Conservation (phyloP, 92 coral and sea anemone species). For the Siderastrea siderea region DNA sequence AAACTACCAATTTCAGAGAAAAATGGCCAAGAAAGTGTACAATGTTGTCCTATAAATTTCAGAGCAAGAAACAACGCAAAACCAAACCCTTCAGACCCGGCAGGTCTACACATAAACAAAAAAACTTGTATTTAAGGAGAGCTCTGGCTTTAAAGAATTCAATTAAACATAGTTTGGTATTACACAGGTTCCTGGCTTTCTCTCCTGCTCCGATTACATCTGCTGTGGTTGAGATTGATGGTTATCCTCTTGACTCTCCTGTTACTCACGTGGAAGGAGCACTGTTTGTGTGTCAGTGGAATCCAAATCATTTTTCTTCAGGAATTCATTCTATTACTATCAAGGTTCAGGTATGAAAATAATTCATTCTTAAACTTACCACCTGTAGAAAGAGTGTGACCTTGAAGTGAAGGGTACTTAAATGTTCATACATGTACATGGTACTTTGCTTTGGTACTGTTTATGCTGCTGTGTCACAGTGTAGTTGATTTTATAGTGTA, state of each 20-base stretch:
- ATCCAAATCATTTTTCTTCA: conserved; percentile 67
- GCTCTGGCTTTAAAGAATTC: too few relatives aligned
- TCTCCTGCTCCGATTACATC: conserved; percentile 81
- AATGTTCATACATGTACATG: neutral
- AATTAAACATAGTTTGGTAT: neutral
- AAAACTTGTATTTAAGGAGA: too few relatives aligned
- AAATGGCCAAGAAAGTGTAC: too few relatives aligned
- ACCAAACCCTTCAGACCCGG: too few relatives aligned
- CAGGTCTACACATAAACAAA: too few relatives aligned
- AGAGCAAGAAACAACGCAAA: too few relatives aligned
- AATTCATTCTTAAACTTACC: neutral
- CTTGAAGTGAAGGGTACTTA: too few relatives aligned
- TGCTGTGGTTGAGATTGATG: conserved; percentile 79
- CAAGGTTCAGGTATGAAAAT: conserved; percentile 67
- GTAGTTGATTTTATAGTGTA: too few relatives aligned
- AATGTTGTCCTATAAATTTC: too few relatives aligned
- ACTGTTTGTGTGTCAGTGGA: conserved; percentile 86
- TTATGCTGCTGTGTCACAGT: neutral
- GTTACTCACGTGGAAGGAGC: conserved; percentile 87
- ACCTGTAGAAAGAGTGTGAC: too few relatives aligned
- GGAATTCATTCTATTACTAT: conserved; percentile 91
- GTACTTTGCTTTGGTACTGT: neutral
- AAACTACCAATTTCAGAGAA: too few relatives aligned
- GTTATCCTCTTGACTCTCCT: conserved; percentile 48
- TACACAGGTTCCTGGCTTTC: conserved; percentile 80